phyloP scores from a whole-genome alignment of 1,140 invertebrate genomes.

The Epicauta chinensis region DNA sequence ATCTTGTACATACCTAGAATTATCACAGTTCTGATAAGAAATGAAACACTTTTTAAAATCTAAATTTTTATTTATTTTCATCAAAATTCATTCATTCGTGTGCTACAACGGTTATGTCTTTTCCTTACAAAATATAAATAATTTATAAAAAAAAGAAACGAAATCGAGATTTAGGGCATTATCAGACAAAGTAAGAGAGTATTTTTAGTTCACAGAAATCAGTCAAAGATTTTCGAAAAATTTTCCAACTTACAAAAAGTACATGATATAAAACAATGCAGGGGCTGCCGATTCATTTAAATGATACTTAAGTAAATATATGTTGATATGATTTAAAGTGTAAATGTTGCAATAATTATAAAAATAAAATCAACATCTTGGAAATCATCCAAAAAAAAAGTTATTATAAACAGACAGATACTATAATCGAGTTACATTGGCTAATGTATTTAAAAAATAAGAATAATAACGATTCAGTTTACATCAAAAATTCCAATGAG shows the following conservation, averaged over 20 bases:
- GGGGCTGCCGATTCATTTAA: too few relatives aligned
- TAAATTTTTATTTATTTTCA: slow-evolving; percentile 28
- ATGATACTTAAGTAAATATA: too few relatives aligned
- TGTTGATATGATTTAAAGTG: slow-evolving; percentile 4
- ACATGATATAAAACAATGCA: too few relatives aligned
- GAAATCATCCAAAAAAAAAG: slow-evolving; percentile 8
- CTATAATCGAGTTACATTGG: slow-evolving; percentile 8
- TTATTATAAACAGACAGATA: slow-evolving; percentile 2
- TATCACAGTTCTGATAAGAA: too few relatives aligned
- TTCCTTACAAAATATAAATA: slow-evolving; percentile 32
- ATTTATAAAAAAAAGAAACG: slow-evolving; percentile 16
- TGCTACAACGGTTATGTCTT: slow-evolving; percentile 34
- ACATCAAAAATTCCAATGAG: neutral
- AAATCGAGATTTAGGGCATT: too few relatives aligned
- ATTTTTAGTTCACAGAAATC: slow-evolving; percentile 1
- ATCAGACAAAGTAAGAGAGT: too few relatives aligned
- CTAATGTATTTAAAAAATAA: slow-evolving; percentile 9
- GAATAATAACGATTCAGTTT: slow-evolving; percentile 2
- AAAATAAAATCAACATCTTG: slow-evolving; percentile 7
- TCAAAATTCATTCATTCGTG: slow-evolving; percentile 32
- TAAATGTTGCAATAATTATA: slow-evolving; percentile 9
- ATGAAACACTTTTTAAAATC: too few relatives aligned
- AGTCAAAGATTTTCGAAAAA: neutral
- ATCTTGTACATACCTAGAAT: too few relatives aligned
- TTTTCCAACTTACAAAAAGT: neutral